Evolutionary conservation across 1,140 invertebrate genomes (phyloP).

Genomic region (Calephelis virginiensis): DNA sequence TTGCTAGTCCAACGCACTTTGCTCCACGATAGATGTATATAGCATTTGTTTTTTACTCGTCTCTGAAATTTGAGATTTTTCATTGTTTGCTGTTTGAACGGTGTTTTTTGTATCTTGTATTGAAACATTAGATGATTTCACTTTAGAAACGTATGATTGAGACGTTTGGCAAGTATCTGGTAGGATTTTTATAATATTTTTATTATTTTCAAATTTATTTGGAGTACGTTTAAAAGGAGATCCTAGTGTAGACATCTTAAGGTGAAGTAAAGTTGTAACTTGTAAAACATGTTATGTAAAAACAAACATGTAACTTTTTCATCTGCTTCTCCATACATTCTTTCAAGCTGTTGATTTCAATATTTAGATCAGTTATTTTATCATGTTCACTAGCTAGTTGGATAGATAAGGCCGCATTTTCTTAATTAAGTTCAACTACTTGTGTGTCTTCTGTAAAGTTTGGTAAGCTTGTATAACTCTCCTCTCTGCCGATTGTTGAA

Average conservation of each 20-base stretch:
- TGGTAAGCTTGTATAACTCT: neutral
- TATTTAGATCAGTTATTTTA: constrained; percentile 4
- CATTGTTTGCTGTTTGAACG: no score
- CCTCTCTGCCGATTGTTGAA: neutral
- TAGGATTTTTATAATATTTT: neutral
- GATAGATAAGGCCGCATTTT: neutral
- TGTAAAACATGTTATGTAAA: no score
- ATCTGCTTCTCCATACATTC: neutral
- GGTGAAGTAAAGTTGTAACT: neutral
- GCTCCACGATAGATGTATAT: constrained; percentile 20
- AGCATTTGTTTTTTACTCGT: no score
- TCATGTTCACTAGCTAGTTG: constrained; percentile 12
- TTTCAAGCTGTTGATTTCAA: constrained; percentile 10
- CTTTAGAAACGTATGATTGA: no score
- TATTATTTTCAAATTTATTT: neutral
- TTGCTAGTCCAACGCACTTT: constrained; percentile 8
- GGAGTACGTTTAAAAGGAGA: no score
- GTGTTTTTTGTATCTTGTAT: no score
- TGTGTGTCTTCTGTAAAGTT: constrained; percentile 1
- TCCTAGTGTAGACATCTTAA: neutral
- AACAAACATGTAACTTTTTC: neutral
- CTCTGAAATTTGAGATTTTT: no score
- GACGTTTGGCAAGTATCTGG: no score
- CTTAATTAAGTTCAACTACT: neutral
- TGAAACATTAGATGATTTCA: no score